Evolutionary conservation across 2,888 invertebrate genomes (phyloP).

Genomic region (Callimorpha dominula): DNA sequence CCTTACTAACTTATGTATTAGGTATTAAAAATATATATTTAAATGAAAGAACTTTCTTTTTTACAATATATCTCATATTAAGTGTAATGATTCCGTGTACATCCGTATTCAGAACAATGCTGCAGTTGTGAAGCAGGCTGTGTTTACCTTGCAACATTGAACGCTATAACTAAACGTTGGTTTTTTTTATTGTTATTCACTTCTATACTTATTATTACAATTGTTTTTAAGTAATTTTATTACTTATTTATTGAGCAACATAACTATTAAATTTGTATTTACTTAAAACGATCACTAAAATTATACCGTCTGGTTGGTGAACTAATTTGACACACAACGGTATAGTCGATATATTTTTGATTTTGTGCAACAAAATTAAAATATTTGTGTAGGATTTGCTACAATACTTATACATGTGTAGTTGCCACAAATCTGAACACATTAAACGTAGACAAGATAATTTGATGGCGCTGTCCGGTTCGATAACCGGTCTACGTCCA

Average conservation of each 20-base stretch:
- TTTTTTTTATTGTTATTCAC: not conserved
- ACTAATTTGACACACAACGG: not conserved
- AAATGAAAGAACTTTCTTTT: no score
- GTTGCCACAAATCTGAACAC: slow-evolving; percentile 41
- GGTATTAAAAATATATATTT: no score
- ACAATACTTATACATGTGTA: slow-evolving; percentile 7
- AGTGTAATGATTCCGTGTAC: no score
- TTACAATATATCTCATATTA: no score
- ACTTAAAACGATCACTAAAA: not conserved
- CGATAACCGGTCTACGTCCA: slow-evolving; percentile 20
- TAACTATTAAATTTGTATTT: not conserved
- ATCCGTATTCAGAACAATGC: not conserved
- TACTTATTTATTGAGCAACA: no score
- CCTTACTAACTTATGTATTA: no score
- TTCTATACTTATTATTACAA: not conserved
- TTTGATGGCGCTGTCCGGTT: slow-evolving; percentile 9
- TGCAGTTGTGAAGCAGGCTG: not conserved
- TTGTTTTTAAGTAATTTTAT: no score
- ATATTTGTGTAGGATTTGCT: slow-evolving; percentile 31
- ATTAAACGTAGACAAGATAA: slow-evolving; percentile 42
- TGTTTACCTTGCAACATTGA: not conserved
- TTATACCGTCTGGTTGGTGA: not conserved
- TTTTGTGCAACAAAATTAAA: slow-evolving; percentile 20
- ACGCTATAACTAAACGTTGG: not conserved
- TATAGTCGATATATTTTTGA: not conserved